Conservation (phyloP, 2,797 vertebrate genomes). For the Holocentrus rufus region DNA sequence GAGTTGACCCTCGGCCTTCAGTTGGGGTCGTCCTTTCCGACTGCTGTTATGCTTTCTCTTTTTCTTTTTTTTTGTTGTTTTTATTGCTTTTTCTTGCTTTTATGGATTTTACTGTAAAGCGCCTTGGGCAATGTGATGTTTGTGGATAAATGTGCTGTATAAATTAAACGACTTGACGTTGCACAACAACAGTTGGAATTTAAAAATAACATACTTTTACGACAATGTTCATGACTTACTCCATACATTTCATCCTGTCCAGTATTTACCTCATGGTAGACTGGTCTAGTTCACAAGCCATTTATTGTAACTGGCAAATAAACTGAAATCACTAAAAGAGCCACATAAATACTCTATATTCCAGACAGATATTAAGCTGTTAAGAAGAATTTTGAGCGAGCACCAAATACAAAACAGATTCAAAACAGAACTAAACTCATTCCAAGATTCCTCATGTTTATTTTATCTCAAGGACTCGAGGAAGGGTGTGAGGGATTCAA, state of each 20-base stretch:
- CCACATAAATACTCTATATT: not conserved
- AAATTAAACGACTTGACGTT: too few species aligned
- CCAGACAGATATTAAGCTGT: not conserved
- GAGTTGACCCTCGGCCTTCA: too few species aligned
- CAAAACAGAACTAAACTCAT: not conserved
- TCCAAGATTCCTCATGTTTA: too few species aligned
- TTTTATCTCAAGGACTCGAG: not conserved
- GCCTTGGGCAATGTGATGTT: too few species aligned
- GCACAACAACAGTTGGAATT: not conserved
- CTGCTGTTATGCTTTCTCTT: too few species aligned
- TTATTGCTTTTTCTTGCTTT: too few species aligned
- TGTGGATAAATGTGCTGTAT: too few species aligned
- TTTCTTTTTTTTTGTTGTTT: too few species aligned
- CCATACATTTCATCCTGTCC: not conserved
- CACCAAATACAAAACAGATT: not conserved
- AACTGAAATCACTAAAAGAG: not conserved
- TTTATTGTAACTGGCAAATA: not conserved
- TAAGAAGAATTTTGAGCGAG: conserved; percentile 4
- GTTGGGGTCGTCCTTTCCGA: too few species aligned
- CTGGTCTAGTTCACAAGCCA: not conserved
- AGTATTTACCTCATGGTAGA: not conserved
- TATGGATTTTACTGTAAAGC: too few species aligned
- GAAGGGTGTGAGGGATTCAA: not conserved
- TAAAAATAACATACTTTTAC: not conserved
- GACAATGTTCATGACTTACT: not conserved